A percentile compares a stretch with the other conserved stretches of the same genome.
These are phyloP conservation scores for Hemicordylus capensis DNA, from an alignment of 2,113 vertebrate genomes.

Conservation along the genomic window DNA sequence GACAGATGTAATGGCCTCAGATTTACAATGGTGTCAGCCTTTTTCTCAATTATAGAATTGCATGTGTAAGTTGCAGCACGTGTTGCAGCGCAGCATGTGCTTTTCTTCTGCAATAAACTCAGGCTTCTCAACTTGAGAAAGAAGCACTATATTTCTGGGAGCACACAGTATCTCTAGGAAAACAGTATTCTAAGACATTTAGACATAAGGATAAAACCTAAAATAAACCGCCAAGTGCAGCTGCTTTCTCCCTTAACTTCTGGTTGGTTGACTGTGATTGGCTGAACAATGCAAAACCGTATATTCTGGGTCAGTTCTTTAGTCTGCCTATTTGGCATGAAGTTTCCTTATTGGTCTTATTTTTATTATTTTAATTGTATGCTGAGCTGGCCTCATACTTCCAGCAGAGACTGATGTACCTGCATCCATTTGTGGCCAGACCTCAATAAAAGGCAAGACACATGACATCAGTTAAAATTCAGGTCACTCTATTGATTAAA, in stretches of 20 bases:
- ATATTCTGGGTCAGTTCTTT: not conserved
- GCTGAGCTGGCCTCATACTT: no score
- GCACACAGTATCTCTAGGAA: not conserved
- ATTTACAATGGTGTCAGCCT: not conserved
- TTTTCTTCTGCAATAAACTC: not conserved
- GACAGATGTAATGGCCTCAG: not conserved
- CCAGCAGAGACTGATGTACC: no score
- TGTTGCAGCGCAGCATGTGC: no score
- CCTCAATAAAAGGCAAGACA: no score
- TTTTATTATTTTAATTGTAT: no score
- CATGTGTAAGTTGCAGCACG: not conserved
- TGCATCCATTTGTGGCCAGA: no score
- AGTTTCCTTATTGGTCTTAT: not conserved
- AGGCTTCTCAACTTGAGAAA: not conserved
- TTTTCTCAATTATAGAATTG: not conserved
- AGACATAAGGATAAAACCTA: not conserved
- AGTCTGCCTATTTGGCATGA: not conserved
- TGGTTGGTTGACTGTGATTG: not conserved
- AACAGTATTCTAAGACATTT: not conserved
- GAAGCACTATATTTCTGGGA: not conserved
- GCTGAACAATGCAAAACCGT: not conserved
- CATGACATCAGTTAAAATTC: no score
- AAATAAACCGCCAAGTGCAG: not conserved
- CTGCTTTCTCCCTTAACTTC: not conserved
- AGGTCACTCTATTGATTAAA: no score